Evolutionary conservation across 2,888 invertebrate species (phyloP).

Genomic region (Embidobia sp.): DNA sequence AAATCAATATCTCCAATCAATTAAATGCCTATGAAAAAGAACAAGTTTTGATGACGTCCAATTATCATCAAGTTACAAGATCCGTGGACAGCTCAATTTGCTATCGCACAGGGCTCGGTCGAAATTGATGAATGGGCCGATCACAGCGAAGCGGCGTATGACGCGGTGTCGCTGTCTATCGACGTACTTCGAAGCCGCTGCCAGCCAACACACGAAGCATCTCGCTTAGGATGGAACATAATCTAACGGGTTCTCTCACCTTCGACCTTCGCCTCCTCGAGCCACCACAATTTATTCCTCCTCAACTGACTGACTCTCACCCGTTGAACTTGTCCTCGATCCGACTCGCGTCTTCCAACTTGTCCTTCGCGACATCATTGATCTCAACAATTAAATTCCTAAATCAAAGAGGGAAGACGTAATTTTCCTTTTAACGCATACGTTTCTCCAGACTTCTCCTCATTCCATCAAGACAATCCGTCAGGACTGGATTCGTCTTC

Average conservation of each 20-base stretch:
- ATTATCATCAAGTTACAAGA: slow-evolving; percentile 6
- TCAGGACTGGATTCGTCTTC: too few species aligned
- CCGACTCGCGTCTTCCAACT: slow-evolving; percentile 30
- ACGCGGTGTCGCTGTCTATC: slow-evolving; percentile 14
- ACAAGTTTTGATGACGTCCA: slow-evolving; percentile 2
- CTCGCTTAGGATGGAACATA: slow-evolving; percentile 33
- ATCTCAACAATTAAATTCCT: slow-evolving; percentile 12
- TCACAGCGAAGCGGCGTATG: slow-evolving; percentile 4
- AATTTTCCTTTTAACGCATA: too few species aligned
- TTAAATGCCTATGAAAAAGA: too few species aligned
- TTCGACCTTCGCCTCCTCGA: slow-evolving; percentile 62
- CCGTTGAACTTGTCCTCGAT: slow-evolving; percentile 62
- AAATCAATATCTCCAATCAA: slow-evolving; percentile 24
- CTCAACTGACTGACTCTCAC: slow-evolving; percentile 55
- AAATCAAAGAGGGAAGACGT: background rate
- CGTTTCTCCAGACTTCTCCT: too few species aligned
- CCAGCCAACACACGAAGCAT: slow-evolving; percentile 29
- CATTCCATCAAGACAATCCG: too few species aligned
- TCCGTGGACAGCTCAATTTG: slow-evolving; percentile 41
- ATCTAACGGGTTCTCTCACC: slow-evolving; percentile 65
- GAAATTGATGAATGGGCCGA: slow-evolving; percentile 29
- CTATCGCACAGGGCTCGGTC: slow-evolving; percentile 16
- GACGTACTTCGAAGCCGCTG: slow-evolving; percentile 15
- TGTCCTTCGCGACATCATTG: slow-evolving; percentile 42
- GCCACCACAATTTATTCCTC: slow-evolving; percentile 52